Percentiles rank a stretch among this genome's conserved stretches.
These are phyloP conservation scores for Ferdinandea cuprea DNA, from an alignment of 2,888 invertebrate species.

Conservation along the genomic window DNA sequence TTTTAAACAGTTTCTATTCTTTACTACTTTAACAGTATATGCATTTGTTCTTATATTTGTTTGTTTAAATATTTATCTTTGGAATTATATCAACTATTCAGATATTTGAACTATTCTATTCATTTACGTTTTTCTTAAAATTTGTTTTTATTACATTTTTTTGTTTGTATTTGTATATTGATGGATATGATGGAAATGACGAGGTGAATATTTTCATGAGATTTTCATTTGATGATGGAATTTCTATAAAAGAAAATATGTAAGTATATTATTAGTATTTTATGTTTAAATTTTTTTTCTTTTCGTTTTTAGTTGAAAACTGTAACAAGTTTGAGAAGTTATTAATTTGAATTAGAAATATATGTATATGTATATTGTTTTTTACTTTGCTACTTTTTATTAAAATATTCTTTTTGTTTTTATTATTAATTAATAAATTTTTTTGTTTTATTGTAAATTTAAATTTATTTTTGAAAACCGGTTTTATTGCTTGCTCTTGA, in stretches of 20 bases:
- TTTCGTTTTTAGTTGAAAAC: constrained; percentile 21
- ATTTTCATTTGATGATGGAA: constrained; percentile 28
- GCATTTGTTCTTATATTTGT: not conserved
- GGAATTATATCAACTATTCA: constrained; percentile 39
- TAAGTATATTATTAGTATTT: too few relatives aligned
- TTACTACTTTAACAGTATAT: constrained; percentile 34
- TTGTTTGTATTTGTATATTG: constrained; percentile 42
- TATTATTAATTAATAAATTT: constrained; percentile 29
- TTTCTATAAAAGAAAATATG: constrained; percentile 30
- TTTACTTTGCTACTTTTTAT: constrained; percentile 5
- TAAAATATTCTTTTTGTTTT: constrained; percentile 38
- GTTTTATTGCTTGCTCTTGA: constrained; percentile 71
- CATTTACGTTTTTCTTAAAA: constrained; percentile 24
- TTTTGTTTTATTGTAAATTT: constrained; percentile 56
- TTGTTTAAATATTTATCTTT: not conserved
- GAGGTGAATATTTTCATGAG: constrained; percentile 55
- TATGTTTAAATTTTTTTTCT: constrained; percentile 3
- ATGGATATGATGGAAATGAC: constrained; percentile 65
- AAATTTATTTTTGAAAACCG: constrained; percentile 62
- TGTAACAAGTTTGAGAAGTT: constrained; percentile 41
- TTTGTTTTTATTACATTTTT: constrained; percentile 9
- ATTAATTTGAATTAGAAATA: constrained; percentile 41
- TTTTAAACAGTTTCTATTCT: not conserved
- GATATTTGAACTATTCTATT: constrained; percentile 60
- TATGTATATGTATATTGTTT: constrained; percentile 20